phyloP scores from a whole-genome alignment of 2,888 invertebrate species.

The Drosophila imparisetae region DNA sequence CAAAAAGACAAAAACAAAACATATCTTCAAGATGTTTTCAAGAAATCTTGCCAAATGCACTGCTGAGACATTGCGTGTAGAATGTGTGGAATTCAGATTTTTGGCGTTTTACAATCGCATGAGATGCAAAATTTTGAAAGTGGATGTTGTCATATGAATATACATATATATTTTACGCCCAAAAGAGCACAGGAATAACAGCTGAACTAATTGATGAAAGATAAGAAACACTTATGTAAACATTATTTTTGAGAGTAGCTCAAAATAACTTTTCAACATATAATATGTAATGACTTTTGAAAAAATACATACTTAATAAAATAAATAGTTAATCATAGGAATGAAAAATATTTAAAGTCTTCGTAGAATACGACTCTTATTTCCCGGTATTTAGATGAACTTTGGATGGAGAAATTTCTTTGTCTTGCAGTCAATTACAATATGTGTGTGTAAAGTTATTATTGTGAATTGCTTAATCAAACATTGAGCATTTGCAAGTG shows the following conservation, averaged over 20 bases:
- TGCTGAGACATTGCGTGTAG: conserved; percentile 9
- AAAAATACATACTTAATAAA: background rate
- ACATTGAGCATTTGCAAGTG: conserved; percentile 58
- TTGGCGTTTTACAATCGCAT: conserved; percentile 8
- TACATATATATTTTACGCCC: background rate
- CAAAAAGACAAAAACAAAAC: background rate
- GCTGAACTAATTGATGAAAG: conserved; percentile 28
- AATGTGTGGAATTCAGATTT: conserved; percentile 13
- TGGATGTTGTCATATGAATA: background rate
- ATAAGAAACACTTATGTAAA: background rate
- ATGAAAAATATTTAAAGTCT: background rate
- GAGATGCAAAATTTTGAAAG: conserved; percentile 24
- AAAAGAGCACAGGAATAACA: background rate
- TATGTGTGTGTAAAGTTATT: conserved; percentile 26
- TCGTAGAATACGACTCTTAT: background rate
- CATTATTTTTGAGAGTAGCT: background rate
- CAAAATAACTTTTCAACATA: background rate
- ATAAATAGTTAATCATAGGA: background rate
- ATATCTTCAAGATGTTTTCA: conserved; percentile 34
- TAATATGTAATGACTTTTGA: background rate
- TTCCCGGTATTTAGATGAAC: background rate
- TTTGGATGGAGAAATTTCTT: background rate
- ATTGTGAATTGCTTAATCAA: conserved; percentile 52
- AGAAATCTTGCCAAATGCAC: conserved; percentile 17
- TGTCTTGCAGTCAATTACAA: conserved; percentile 1